Evolutionary conservation across 1,140 invertebrate species (phyloP).

Genomic region (Drosophila hydei): DNA sequence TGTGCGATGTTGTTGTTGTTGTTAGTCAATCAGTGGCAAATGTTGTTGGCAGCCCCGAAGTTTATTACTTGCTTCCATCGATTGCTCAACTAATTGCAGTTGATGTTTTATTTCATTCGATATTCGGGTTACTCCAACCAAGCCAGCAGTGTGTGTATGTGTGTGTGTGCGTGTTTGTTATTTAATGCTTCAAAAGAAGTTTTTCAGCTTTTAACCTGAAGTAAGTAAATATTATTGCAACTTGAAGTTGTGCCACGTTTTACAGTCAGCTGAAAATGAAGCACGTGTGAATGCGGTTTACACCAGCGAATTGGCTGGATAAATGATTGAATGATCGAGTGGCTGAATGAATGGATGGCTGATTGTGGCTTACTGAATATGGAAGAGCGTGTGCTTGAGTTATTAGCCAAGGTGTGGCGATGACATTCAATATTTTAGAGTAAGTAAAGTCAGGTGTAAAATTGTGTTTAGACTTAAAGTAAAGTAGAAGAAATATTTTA

Average conservation of each 20-base stretch:
- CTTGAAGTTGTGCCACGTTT: slow-evolving; percentile 5
- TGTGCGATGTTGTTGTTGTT: slow-evolving; percentile 5
- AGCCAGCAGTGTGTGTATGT: no score
- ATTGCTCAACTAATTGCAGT: slow-evolving; percentile 71
- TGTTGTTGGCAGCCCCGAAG: slow-evolving; percentile 49
- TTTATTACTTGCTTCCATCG: slow-evolving; percentile 57
- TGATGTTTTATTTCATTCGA: slow-evolving; percentile 54
- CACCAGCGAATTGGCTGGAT: neutral
- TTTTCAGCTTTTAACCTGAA: slow-evolving; percentile 25
- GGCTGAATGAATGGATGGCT: neutral
- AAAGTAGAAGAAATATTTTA: neutral
- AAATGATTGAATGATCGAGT: neutral
- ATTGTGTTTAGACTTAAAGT: no score
- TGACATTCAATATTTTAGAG: neutral
- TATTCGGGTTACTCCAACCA: slow-evolving; percentile 24
- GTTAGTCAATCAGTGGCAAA: slow-evolving; percentile 40
- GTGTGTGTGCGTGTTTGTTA: slow-evolving; percentile 6
- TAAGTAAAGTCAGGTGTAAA: no score
- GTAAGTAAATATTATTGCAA: slow-evolving; percentile 33
- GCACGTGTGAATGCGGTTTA: slow-evolving; percentile 7
- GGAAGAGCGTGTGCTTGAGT: neutral
- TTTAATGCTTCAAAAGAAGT: neutral
- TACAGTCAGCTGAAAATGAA: slow-evolving; percentile 14
- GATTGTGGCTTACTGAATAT: neutral
- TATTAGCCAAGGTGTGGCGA: neutral